These are phyloP conservation scores for Drosophila eugracilis DNA, from an alignment of 1,140 invertebrate species.

Conservation along the genomic window DNA sequence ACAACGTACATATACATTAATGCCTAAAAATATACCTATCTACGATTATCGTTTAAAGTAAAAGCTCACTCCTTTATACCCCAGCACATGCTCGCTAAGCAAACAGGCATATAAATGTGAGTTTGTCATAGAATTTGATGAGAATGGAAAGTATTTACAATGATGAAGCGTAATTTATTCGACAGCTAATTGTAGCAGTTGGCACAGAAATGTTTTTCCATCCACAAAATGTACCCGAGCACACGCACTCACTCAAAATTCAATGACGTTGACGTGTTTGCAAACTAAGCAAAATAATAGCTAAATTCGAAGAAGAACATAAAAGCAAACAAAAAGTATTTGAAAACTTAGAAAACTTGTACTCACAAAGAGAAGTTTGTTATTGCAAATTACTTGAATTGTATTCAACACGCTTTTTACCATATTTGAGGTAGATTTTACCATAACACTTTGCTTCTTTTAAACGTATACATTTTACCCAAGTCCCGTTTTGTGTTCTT, in stretches of 20 bases:
- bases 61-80: constrained; percentile 23
- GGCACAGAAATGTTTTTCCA: constrained; percentile 20
- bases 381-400: constrained; percentile 53
- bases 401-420: constrained; percentile 35
- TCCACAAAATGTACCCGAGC: constrained; percentile 38
- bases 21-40: constrained; percentile 49
- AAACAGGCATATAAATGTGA: constrained; percentile 6
- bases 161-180: constrained; percentile 17
- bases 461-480: constrained; percentile 30
- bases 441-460: constrained; percentile 50
- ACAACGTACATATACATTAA: constrained; percentile 70
- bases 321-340: constrained; percentile 43
- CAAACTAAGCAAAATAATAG: constrained; percentile 48
- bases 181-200: constrained; percentile 21
- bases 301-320: constrained; percentile 35
- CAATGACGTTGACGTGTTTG: constrained; percentile 52
- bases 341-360: constrained; percentile 37
- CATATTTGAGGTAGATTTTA: constrained; percentile 54
- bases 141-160: constrained; percentile 12
- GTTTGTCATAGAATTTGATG: constrained; percentile 5
- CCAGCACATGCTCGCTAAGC: constrained; percentile 22
- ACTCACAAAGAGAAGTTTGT: constrained; percentile 55
- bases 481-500: constrained; percentile 72
- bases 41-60: constrained; percentile 68
- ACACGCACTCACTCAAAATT: constrained; percentile 25